Percentiles rank a stretch among this genome's conserved stretches.
Conservation (phyloP, 2,888 invertebrate species). For the Chymomyza fuscimana region DNA sequence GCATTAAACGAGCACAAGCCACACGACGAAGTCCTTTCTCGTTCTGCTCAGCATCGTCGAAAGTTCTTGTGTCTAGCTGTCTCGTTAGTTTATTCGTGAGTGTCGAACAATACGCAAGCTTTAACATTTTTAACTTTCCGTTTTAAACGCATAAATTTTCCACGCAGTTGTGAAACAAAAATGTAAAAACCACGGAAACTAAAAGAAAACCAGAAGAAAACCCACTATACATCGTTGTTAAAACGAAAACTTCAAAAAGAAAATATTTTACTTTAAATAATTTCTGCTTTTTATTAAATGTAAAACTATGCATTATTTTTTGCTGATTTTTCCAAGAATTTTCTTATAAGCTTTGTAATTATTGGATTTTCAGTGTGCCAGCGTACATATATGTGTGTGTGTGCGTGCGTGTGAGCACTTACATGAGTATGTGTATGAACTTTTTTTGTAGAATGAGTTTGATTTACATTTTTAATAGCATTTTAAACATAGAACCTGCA, state of each 20-base stretch:
- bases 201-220: conserved; percentile 35
- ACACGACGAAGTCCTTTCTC: not conserved
- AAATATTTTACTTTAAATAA: conserved; percentile 5
- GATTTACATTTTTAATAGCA: not conserved
- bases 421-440: conserved; percentile 20
- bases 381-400: conserved; percentile 9
- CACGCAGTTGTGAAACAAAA: not conserved
- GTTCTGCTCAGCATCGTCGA: conserved; percentile 47
- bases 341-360: conserved; percentile 55
- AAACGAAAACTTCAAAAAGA: conserved; percentile 7
- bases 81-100: conserved; percentile 53
- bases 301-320: not conserved
- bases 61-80: not conserved
- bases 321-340: conserved; percentile 10
- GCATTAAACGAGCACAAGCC: not conserved
- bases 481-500: not conserved
- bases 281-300: conserved; percentile 7
- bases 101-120: conserved; percentile 52
- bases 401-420: conserved; percentile 8
- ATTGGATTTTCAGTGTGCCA: conserved; percentile 45
- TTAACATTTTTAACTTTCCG: conserved; percentile 23
- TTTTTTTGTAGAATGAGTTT: conserved; percentile 8
- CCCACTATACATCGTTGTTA: conserved; percentile 35
- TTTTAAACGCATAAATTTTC: conserved; percentile 5
- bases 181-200: not conserved